These are phyloP conservation scores for Arctia plantaginis DNA, from an alignment of 2,888 invertebrate species.

Conservation along the genomic window DNA sequence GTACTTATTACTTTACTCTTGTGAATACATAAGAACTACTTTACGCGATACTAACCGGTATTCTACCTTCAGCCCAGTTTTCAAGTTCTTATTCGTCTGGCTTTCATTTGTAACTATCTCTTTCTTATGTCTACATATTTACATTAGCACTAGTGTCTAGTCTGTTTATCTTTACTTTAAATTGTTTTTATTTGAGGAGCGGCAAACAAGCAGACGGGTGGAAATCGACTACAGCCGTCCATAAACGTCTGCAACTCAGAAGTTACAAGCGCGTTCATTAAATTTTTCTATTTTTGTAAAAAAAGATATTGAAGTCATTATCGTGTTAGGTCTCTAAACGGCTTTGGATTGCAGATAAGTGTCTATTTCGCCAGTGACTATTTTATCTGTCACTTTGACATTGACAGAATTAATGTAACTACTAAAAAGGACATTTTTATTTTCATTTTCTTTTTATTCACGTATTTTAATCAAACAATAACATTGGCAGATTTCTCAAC, in stretches of 20 bases:
- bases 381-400: background rate
- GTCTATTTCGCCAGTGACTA: background rate
- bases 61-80: background rate
- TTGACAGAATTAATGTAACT: background rate
- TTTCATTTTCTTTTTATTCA: too few relatives aligned
- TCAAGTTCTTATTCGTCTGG: background rate
- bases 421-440: too few relatives aligned
- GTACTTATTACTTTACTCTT: background rate
- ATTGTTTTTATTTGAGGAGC: too few relatives aligned
- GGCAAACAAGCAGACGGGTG: too few relatives aligned
- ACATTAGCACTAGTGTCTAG: background rate
- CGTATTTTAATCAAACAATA: too few relatives aligned
- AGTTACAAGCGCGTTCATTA: too few relatives aligned
- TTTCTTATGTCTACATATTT: background rate
- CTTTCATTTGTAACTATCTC: background rate
- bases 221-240: too few relatives aligned
- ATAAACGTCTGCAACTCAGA: too few relatives aligned
- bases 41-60: background rate
- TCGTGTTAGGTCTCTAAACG: too few relatives aligned
- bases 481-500: background rate
- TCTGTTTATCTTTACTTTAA: too few relatives aligned
- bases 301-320: background rate
- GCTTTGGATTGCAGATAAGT: background rate
- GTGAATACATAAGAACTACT: background rate
- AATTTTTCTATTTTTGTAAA: background rate